These are phyloP conservation scores for Sanderia malayensis DNA, from an alignment of 30 jellyfish, hydroid and myxozoan genomes.

Conservation along the genomic window DNA sequence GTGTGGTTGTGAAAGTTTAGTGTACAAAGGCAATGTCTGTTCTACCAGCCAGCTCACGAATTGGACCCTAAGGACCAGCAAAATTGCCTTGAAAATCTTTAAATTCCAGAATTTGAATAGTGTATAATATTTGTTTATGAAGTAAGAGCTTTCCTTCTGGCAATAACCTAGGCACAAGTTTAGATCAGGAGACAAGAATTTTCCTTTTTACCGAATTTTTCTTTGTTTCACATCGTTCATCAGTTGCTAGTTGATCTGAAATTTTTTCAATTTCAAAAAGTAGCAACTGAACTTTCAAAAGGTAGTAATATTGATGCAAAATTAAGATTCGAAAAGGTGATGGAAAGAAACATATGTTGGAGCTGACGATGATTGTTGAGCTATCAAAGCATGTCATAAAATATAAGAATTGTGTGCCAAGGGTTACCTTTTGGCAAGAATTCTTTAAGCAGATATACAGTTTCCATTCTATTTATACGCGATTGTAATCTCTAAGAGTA, in stretches of 20 bases:
- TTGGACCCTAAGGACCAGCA: constrained; percentile 4
- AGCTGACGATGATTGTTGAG: constrained; percentile 2
- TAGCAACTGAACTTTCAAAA: too few relatives aligned
- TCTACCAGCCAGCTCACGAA: constrained; percentile 4
- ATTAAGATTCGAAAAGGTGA: background rate
- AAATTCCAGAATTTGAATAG: background rate
- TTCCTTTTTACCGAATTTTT: background rate
- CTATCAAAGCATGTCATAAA: background rate
- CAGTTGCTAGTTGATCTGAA: constrained; percentile 1
- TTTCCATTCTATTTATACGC: background rate
- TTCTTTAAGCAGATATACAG: background rate
- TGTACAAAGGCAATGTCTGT: background rate
- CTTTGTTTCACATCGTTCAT: background rate
- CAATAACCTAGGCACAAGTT: constrained; percentile 3
- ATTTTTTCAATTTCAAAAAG: background rate
- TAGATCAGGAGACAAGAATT: background rate
- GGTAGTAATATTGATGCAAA: background rate
- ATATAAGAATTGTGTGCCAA: background rate
- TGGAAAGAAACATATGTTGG: constrained; percentile 2
- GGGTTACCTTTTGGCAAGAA: constrained; percentile 4
- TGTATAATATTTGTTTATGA: background rate
- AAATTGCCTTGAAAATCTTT: constrained; percentile 1
- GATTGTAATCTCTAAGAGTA: background rate
- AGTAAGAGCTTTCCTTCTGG: constrained; percentile 2
- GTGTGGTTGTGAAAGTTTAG: constrained; percentile 1